Evolutionary conservation across 1,140 invertebrate genomes (phyloP), one percentile per base, ranked within the genome.

Genomic region (Neotoxoptera formosana): DNA sequence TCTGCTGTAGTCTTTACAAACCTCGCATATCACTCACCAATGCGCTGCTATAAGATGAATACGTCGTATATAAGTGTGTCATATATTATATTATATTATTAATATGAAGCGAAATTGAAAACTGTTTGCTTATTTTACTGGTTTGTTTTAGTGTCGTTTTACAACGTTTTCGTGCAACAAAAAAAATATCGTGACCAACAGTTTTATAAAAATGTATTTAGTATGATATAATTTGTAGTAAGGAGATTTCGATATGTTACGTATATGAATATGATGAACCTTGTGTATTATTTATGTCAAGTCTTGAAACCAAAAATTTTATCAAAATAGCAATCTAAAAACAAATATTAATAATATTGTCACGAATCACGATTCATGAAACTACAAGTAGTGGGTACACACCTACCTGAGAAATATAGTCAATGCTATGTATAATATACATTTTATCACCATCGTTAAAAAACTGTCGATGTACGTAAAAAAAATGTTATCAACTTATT

Each of bases 291-390:
- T 21, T 53, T 51, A 67, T n/a, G 30, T 67, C 30, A 30, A 76
- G 30, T 76, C 60, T 76, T n/a, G 30, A 76, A 76, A 76, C n/a
- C 60, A n/a, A 76, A 76, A 76, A 76, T 76, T 4, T n/a, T 76
- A 76, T 76, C 60, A 76, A 76, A 76, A 76, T n/a, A 76, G 14
- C 60, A 20, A 76, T 76, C 60, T 76, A 76, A 76, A 76, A 76
- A n/a, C 14, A 34, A 67, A 67, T n/a, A 67, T 67, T 67, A 67
- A 67, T 67, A 67, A 67, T 67, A 67, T 67, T 20, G 14, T 76
- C n/a, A n/a, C 30, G 17, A 76, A 6, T 76, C n/a, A n/a, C 30
- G 17, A 76, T 76, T 76, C 17, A n/a, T 17, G 30, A n/a, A 17
- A n/a, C 4, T 76, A 76, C 60, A 30, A 30, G 8, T 60, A 60